Base-by-base conservation (phyloP, 2,888 invertebrate species). In the Girardia tigrina region DNA sequence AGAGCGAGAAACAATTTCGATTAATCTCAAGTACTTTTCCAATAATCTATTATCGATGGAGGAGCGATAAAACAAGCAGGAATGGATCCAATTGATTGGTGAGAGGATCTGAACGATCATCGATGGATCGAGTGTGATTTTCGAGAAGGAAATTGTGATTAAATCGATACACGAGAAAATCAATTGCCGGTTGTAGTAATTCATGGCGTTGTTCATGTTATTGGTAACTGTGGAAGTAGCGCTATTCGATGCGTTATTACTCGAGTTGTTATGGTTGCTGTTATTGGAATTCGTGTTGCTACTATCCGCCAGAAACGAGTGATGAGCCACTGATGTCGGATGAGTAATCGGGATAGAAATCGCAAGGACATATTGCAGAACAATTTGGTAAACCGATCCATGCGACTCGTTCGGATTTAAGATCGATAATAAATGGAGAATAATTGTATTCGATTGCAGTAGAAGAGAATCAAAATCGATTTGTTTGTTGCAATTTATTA, bases 221-320 rank as follows among this genome's bases (percentile, higher is more conserved):
- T n/a, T n/a, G n/a, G n/a, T n/a, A n/a, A n/a, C n/a, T n/a, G n/a
- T n/a, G n/a, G n/a, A n/a, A n/a, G n/a, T n/a, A n/a, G n/a, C n/a
- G n/a, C n/a, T n/a, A n/a, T n/a, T n/a, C n/a, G n/a, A n/a, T n/a
- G n/a, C n/a, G n/a, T n/a, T n/a, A n/a, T n/a, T n/a, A n/a, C n/a
- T n/a, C n/a, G n/a, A n/a, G n/a, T n/a, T n/a, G n/a, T n/a, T n/a
- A n/a, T n/a, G n/a, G n/a, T n/a, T n/a, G n/a, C n/a, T n/a, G n/a
- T n/a, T n/a, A n/a, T n/a, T n/a, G n/a, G n/a, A n/a, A 56, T 56
- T 56, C 2, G 56, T 56, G n/a, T 56, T 56, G 56, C n/a, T 56
- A 16, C 56, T 56, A n/a, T 23, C 56, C n/a, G n/a, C 56, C 23
- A 2, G n/a, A 2, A 56, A 16, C 6, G 23, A 20, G n/a, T 56